Conservation (phyloP, 2,888 invertebrate genomes). For the Pyrochroa serraticornis region DNA sequence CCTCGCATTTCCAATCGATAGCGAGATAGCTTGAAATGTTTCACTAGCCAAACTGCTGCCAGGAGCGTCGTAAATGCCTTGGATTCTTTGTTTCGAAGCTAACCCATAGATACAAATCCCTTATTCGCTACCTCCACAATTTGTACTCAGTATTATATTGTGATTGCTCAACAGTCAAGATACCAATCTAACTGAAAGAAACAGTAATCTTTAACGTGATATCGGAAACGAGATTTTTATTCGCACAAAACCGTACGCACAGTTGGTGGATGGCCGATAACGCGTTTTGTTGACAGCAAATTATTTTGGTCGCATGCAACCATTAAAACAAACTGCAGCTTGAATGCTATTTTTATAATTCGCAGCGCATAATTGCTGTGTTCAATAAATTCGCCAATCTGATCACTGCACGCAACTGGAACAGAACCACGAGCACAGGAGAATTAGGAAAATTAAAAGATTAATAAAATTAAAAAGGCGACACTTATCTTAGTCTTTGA, state of each 20-base stretch:
- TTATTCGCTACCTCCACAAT: constrained; percentile 50
- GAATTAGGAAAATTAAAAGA: no score
- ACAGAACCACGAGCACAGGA: no score
- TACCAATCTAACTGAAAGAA: constrained; percentile 39
- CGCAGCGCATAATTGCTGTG: no score
- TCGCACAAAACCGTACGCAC: no score
- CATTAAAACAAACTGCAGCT: not conserved
- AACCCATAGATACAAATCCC: constrained; percentile 52
- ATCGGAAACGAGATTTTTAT: not conserved
- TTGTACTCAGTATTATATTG: constrained; percentile 42
- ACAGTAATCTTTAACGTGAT: constrained; percentile 23
- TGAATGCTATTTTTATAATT: constrained; percentile 16
- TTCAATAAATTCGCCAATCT: no score
- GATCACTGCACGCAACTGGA: constrained; percentile 3
- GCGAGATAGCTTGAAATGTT: constrained; percentile 54
- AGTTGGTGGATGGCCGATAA: no score
- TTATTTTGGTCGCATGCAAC: not conserved
- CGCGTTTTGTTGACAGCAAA: no score
- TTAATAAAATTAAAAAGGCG: no score
- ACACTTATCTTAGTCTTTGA: no score
- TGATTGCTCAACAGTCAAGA: constrained; percentile 37
- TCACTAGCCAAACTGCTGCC: constrained; percentile 52
- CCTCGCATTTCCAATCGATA: constrained; percentile 49
- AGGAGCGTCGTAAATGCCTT: constrained; percentile 54
- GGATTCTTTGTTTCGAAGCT: constrained; percentile 53